Conservation (phyloP, 2,113 vertebrate species). For the Brachyhypopomus gauderio region DNA sequence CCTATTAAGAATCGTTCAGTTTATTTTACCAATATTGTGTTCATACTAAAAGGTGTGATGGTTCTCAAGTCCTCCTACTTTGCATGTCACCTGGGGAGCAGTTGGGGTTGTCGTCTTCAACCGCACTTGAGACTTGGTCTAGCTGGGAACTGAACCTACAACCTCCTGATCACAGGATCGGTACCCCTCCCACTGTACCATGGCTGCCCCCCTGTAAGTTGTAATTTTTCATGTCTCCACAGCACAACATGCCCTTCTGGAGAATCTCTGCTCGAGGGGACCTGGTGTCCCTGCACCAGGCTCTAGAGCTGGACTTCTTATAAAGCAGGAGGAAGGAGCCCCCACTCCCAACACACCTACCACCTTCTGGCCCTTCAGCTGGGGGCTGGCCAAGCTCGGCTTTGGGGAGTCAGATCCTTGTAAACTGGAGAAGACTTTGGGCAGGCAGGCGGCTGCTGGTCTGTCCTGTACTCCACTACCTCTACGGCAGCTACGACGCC, state of each 20-base stretch:
- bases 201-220: no score
- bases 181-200: no score
- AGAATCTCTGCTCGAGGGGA: slow-evolving; percentile 92
- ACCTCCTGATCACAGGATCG: no score
- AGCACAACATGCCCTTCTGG: slow-evolving; percentile 99
- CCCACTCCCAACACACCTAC: slow-evolving; percentile 35
- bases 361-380: background rate
- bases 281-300: slow-evolving; percentile 94
- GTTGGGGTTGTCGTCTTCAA: no score
- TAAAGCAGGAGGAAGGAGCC: slow-evolving; percentile 66
- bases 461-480: slow-evolving; percentile 53
- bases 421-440: slow-evolving; percentile 45
- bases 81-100: no score
- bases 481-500: slow-evolving; percentile 71
- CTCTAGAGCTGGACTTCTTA: slow-evolving; percentile 96
- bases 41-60: no score
- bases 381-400: slow-evolving; percentile 47
- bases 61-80: no score
- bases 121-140: no score
- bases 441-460: slow-evolving; percentile 23
- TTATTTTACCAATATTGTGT: no score
- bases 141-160: no score
- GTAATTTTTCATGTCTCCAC: slow-evolving; percentile 16
- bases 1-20: no score
- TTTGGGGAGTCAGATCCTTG: slow-evolving; percentile 47